Evolutionary conservation across 2,797 vertebrate genomes (phyloP), one percentile per base, ranked within the genome.

Genomic region (Cirrhinus mrigala): DNA sequence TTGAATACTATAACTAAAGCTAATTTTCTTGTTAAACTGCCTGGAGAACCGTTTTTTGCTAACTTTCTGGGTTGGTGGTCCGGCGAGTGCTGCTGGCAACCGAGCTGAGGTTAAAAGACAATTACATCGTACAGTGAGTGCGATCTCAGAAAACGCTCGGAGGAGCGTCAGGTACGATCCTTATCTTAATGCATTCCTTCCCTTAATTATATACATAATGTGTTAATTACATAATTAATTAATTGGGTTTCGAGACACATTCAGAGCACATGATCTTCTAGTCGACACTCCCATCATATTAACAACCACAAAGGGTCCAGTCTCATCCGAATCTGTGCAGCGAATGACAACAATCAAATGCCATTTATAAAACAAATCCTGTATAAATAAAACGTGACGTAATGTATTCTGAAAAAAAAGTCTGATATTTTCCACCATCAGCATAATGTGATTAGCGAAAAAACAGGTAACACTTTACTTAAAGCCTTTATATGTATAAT

Each of bases 1-100:
- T 27, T 74, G 70, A 62, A 82, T 8, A n/a, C 48, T 66, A 37
- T 68, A 66, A 60, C 60, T 75, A 60, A 76, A 77, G 62, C 56
- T 27, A 11, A 78, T 78, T 20, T 62, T 46, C 56, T 46, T 62
- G 37, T 46, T 62, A 24, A 62, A 78, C 71, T 46, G 78, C 40
- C n/a, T 74, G 22, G 48, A 29, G 48, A 29, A n/a, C 1, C 11
- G 11, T 46, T 56, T 44, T 78, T 29, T 15, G 9, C 7, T 11
- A 40, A 12, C 33, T 60, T 29, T 81, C 33, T 62, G 40, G 0
- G 37, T 62, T 37, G 18, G 40, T 48, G 80, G 20, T 44, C n/a
- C 75, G 8, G 50, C 29, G 4, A n/a, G 52, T 37, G 3, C 52
- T 58, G 22, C 54, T 40, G 33, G 22, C 75, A 16, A 22, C 40